Evolutionary conservation across 2,797 vertebrate genomes (phyloP).

Genomic region (Centroberyx gerrardi): DNA sequence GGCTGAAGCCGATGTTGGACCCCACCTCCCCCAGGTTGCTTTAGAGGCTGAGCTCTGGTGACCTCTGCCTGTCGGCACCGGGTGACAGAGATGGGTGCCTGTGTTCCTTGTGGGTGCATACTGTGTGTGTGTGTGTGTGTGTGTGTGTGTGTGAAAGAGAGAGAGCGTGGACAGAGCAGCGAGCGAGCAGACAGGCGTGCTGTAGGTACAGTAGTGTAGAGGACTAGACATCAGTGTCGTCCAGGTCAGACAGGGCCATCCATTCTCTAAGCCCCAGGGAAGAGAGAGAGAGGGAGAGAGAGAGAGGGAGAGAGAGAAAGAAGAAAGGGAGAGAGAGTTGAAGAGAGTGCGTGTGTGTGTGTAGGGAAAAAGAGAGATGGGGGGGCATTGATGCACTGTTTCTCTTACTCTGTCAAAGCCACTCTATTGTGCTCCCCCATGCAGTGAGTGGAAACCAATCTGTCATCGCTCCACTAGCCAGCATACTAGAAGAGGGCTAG

Average conservation of each 20-base stretch:
- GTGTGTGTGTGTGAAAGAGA: constrained; percentile 33
- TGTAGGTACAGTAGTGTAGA: constrained; percentile 83
- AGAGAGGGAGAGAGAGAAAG: constrained; percentile 10
- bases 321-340: constrained; percentile 40
- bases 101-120: constrained; percentile 29
- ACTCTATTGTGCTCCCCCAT: constrained; percentile 80
- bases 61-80: constrained; percentile 75
- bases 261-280: constrained; percentile 82
- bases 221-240: constrained; percentile 82
- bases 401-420: constrained; percentile 83
- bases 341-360: constrained; percentile 18
- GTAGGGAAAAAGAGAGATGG: constrained; percentile 47
- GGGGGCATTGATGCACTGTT: constrained; percentile 75
- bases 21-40: constrained; percentile 51
- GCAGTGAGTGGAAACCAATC: constrained; percentile 82
- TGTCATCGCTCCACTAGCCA: constrained; percentile 84
- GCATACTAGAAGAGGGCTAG: constrained; percentile 70
- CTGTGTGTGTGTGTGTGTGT: constrained; percentile 31
- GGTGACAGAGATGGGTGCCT: constrained; percentile 77
- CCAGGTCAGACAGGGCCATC: constrained; percentile 84
- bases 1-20: constrained; percentile 8
- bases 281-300: constrained; percentile 28
- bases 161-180: constrained; percentile 47
- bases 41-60: constrained; percentile 74
- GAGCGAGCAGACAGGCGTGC: constrained; percentile 73